Evolutionary conservation across 2,797 vertebrate species (phyloP).

Genomic region (Onychomys torridus): DNA sequence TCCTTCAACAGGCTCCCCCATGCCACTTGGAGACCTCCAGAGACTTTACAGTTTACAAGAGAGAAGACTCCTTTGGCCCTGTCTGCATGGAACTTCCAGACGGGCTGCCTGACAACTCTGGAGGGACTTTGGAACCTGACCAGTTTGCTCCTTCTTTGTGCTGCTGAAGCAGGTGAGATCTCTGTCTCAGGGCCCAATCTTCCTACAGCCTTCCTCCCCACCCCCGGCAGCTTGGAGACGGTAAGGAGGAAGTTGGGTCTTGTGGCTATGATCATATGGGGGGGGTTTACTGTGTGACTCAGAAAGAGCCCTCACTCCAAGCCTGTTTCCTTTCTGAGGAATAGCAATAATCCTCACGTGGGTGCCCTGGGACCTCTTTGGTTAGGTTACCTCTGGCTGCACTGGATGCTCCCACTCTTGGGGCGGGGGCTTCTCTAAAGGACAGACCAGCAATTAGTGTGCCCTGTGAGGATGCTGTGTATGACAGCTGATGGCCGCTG

Average conservation of each 20-base stretch:
- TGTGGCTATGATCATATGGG: not conserved
- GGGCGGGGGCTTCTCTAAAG: not conserved
- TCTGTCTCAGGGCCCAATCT: not conserved
- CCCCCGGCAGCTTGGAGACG: not conserved
- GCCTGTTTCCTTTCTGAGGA: not conserved
- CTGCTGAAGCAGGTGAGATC: rapidly evolving
- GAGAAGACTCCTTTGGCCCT: too few relatives aligned
- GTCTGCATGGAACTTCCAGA: not conserved
- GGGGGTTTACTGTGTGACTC: not conserved
- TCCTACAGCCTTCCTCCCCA: rapidly evolving
- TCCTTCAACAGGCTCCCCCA: rapidly evolving
- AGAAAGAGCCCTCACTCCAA: not conserved
- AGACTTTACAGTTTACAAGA: not conserved
- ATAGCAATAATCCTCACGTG: not conserved
- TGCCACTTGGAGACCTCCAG: not conserved
- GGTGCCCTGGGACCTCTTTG: not conserved
- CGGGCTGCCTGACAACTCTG: rapidly evolving
- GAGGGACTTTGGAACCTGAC: not conserved
- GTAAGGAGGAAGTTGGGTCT: not conserved
- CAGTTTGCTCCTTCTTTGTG: too few relatives aligned
- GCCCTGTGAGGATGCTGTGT: rapidly evolving
- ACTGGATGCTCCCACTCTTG: not conserved
- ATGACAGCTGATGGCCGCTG: not conserved
- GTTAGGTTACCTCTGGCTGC: not conserved
- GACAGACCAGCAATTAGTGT: not conserved